phyloP scores from a whole-genome alignment of 2,797 vertebrate genomes.

The Lithobates pipiens region DNA sequence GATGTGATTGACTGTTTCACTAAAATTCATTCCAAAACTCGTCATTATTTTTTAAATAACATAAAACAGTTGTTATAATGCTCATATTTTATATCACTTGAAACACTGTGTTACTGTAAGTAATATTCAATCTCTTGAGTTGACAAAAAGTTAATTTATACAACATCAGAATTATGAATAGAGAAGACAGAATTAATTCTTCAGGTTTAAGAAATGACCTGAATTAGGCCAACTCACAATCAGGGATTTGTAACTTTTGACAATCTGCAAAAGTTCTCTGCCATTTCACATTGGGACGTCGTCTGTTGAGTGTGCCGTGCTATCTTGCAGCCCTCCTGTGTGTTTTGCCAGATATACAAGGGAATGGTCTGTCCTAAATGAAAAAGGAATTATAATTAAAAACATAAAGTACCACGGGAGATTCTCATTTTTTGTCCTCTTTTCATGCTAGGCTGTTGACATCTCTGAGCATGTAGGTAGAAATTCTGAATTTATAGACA shows the following conservation, averaged over 20 bases:
- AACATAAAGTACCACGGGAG: too few species aligned
- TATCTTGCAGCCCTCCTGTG: too few species aligned
- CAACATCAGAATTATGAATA: neutral
- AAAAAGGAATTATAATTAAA: too few species aligned
- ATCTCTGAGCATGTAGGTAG: too few species aligned
- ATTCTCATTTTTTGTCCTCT: too few species aligned
- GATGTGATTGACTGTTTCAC: neutral
- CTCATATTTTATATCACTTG: neutral
- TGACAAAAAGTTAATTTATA: neutral
- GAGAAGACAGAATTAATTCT: neutral
- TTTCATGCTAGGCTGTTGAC: too few species aligned
- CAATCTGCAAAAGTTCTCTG: neutral
- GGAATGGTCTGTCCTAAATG: too few species aligned
- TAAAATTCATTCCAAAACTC: neutral
- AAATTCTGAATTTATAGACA: too few species aligned
- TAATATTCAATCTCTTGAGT: neutral
- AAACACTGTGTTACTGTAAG: neutral
- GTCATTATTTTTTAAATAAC: neutral
- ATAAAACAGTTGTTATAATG: neutral
- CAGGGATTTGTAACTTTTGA: neutral
- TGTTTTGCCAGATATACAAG: too few species aligned
- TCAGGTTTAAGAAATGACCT: neutral
- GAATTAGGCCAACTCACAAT: neutral
- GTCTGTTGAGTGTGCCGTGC: neutral
- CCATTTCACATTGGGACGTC: neutral